These are phyloP conservation scores for Thera britannica DNA, from an alignment of 2,888 invertebrate genomes.

Conservation along the genomic window DNA sequence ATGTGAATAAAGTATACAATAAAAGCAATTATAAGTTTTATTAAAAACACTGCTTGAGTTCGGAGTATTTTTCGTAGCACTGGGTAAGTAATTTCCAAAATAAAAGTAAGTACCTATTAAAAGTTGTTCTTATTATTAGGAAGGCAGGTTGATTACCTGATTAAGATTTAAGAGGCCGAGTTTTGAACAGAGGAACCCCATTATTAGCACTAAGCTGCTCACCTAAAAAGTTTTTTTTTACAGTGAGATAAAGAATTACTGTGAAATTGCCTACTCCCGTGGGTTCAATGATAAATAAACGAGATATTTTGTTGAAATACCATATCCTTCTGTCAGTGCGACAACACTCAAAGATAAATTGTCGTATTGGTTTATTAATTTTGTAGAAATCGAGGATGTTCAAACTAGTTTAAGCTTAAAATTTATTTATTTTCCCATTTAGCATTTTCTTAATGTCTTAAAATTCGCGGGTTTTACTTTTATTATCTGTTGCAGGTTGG, in stretches of 20 bases:
- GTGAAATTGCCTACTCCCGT: not conserved
- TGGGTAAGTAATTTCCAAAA: not conserved
- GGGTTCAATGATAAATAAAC: not conserved
- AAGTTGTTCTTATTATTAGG: no score
- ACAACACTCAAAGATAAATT: slow-evolving; percentile 6
- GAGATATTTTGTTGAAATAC: not conserved
- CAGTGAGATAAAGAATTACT: not conserved
- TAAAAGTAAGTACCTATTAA: not conserved
- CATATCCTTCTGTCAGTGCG: slow-evolving; percentile 18
- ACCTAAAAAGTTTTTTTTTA: no score
- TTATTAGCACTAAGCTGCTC: no score
- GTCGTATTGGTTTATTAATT: not conserved
- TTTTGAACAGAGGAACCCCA: no score
- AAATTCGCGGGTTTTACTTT: slow-evolving; percentile 51
- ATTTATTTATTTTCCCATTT: slow-evolving; percentile 30
- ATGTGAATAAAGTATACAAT: not conserved
- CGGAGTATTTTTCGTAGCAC: not conserved
- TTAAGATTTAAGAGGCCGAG: no score
- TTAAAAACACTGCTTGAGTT: not conserved
- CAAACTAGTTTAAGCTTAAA: slow-evolving; percentile 8
- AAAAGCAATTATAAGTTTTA: not conserved
- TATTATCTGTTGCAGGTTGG: slow-evolving; percentile 60
- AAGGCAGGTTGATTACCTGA: no score
- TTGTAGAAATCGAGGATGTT: not conserved
- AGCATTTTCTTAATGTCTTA: slow-evolving; percentile 36